Percentiles rank a stretch among this genome's conserved stretches.
phyloP scores from a whole-genome alignment of 2,113 vertebrate species.

The Heteronetta atricapilla region DNA sequence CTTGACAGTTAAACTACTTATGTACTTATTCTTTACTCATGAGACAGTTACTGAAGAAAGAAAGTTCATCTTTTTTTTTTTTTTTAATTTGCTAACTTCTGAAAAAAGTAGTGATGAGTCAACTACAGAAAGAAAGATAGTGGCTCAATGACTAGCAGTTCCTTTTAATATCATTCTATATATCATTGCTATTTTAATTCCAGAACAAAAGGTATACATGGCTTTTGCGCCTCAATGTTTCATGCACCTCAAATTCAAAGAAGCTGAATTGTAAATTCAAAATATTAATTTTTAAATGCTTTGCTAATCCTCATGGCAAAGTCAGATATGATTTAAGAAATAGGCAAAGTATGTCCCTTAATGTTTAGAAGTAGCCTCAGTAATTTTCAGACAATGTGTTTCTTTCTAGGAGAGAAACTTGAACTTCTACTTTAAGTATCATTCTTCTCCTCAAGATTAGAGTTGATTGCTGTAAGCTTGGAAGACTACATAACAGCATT shows the following conservation, averaged over 20 bases:
- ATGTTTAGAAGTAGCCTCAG: background rate
- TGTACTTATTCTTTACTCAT: background rate
- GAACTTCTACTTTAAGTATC: background rate
- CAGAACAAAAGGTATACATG: background rate
- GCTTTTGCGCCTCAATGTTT: background rate
- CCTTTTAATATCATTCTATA: background rate
- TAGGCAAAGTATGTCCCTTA: background rate
- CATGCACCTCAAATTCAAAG: background rate
- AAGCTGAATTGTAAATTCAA: background rate
- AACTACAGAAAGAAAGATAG: background rate
- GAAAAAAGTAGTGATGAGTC: background rate
- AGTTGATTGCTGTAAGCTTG: background rate
- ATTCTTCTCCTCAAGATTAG: background rate
- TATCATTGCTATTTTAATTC: background rate
- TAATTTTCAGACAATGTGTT: background rate
- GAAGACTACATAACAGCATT: background rate
- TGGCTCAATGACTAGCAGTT: background rate
- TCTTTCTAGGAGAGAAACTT: background rate
- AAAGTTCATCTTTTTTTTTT: background rate
- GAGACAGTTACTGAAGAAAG: background rate
- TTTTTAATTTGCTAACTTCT: background rate
- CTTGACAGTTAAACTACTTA: background rate
- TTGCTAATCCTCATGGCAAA: background rate
- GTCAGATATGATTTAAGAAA: background rate
- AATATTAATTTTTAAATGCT: background rate